A percentile compares a stretch with the other conserved stretches of the same genome.
Evolutionary conservation across 2,113 vertebrate genomes (phyloP).

Genomic region (Pelusios castaneus): DNA sequence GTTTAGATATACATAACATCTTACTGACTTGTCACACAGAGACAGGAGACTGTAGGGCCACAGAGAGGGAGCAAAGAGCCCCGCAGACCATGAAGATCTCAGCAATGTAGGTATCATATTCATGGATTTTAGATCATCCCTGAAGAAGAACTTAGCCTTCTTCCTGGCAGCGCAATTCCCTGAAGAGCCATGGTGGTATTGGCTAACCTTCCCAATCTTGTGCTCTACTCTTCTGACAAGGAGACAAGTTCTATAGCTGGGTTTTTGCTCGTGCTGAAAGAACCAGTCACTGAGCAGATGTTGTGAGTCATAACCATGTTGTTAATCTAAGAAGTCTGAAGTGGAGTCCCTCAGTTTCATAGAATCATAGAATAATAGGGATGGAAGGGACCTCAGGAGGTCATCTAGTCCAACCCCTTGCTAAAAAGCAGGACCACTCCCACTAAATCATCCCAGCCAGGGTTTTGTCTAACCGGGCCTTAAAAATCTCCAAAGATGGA

Average conservation of each 20-base stretch:
- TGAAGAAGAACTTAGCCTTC: not conserved
- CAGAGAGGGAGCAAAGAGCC: not conserved
- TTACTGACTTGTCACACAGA: too few relatives aligned
- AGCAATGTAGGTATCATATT: not conserved
- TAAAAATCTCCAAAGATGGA: too few relatives aligned
- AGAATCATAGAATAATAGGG: too few relatives aligned
- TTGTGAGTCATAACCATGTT: too few relatives aligned
- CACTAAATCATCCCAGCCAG: too few relatives aligned
- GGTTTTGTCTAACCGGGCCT: too few relatives aligned
- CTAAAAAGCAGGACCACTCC: too few relatives aligned
- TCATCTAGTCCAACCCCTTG: too few relatives aligned
- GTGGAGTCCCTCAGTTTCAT: too few relatives aligned
- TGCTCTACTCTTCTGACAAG: not conserved
- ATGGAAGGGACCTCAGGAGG: too few relatives aligned
- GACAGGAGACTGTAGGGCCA: too few relatives aligned
- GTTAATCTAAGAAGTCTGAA: too few relatives aligned
- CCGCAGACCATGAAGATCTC: not conserved
- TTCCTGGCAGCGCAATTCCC: not conserved
- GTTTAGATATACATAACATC: not conserved
- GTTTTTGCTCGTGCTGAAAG: not conserved
- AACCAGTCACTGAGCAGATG: not conserved
- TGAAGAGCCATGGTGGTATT: not conserved
- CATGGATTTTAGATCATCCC: accelerated
- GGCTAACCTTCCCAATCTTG: not conserved
- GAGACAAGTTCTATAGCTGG: not conserved